Evolutionary conservation across 2,113 vertebrate genomes (phyloP).

Genomic region (Sander lucioperca): DNA sequence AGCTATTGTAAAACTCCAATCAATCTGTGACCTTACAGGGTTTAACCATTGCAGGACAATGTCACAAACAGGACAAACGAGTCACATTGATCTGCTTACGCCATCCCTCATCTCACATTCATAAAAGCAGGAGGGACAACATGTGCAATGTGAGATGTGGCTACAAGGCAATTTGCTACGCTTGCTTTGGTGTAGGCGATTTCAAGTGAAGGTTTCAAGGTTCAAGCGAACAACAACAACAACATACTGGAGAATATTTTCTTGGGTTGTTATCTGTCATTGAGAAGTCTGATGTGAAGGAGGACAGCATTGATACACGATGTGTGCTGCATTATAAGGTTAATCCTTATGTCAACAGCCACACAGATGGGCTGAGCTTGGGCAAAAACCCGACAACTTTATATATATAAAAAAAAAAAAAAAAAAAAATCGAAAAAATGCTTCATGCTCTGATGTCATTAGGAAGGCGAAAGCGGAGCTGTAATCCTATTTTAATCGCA

Average conservation of each 20-base stretch:
- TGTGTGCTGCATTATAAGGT: conserved; percentile 64
- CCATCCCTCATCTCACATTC: background rate
- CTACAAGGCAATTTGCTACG: background rate
- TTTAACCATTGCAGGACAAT: conserved; percentile 13
- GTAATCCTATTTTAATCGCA: conserved; percentile 84
- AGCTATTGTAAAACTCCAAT: conserved; percentile 51
- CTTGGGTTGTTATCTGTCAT: conserved; percentile 27
- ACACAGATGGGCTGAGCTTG: conserved; percentile 64
- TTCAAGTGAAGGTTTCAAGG: conserved; percentile 1
- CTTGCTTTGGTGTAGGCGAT: background rate
- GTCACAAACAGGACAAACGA: conserved; percentile 31
- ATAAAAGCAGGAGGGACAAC: background rate
- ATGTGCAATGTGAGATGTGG: background rate
- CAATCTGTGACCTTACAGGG: conserved; percentile 34
- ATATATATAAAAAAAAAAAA: background rate
- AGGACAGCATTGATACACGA: conserved; percentile 47
- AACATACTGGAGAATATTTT: conserved; percentile 17
- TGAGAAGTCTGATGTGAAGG: conserved; percentile 36
- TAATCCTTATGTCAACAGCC: conserved; percentile 68
- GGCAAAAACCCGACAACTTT: conserved; percentile 31
- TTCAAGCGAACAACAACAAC: conserved; percentile 10
- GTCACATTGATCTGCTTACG: conserved; percentile 20
- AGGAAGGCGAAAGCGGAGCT: conserved; percentile 73
- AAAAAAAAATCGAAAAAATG: conserved; percentile 54
- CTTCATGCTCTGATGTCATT: conserved; percentile 75